These are phyloP conservation scores for Pedetes capensis DNA, from an alignment of 2,113 vertebrate species.

Conservation along the genomic window DNA sequence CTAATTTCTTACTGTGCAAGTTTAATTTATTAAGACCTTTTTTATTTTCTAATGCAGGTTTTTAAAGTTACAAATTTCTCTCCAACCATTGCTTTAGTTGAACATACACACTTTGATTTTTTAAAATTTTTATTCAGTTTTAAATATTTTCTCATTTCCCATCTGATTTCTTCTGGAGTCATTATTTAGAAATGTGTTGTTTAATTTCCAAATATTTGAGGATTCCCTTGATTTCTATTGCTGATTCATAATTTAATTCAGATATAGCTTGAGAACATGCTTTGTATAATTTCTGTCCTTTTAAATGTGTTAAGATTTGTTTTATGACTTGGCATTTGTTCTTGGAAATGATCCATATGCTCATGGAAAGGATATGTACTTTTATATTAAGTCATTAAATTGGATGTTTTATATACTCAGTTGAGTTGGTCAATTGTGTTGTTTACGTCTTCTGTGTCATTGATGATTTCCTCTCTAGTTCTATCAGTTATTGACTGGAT, in stretches of 20 bases:
- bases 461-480: not conserved
- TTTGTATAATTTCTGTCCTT: not conserved
- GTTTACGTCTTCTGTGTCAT: not conserved
- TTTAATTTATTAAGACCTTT: not conserved
- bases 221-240: not conserved
- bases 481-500: not conserved
- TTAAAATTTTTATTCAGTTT: slow-evolving; percentile 21
- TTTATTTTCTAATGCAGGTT: not conserved
- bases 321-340: not conserved
- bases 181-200: not conserved
- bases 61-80: too few relatives aligned
- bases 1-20: slow-evolving; percentile 10
- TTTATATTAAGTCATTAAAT: not conserved
- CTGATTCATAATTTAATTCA: not conserved
- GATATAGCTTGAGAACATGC: not conserved
- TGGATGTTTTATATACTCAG: not conserved
- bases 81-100: not conserved
- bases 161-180: slow-evolving; percentile 12
- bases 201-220: not conserved
- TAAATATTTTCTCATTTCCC: not conserved
- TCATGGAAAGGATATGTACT: not conserved
- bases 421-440: not conserved
- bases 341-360: not conserved
- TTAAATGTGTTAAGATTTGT: not conserved
- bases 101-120: too few relatives aligned